phyloP scores from a whole-genome alignment of 1,140 invertebrate species.

The Anastrepha obliqua region DNA sequence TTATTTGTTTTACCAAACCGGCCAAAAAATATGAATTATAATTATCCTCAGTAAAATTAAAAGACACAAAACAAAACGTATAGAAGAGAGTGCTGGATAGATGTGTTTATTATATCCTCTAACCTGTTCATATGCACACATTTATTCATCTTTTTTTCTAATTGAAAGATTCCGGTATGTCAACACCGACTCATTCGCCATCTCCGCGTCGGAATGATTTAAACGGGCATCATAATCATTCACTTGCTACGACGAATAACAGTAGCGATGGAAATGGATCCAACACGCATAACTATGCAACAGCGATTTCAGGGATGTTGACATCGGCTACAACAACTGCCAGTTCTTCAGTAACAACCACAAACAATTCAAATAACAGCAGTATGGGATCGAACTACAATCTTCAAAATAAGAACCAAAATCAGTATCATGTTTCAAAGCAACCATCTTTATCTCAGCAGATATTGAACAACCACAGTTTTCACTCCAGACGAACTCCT shows the following conservation, averaged over 20 bases:
- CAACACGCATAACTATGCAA: slow-evolving; percentile 25
- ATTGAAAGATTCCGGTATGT: slow-evolving; percentile 62
- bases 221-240: slow-evolving; percentile 63
- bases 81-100: too few species aligned
- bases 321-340: slow-evolving; percentile 56
- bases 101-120: too few species aligned
- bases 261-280: slow-evolving; percentile 48
- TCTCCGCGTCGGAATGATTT: slow-evolving; percentile 68
- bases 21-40: background rate
- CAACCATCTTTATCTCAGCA: slow-evolving; percentile 21
- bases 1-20: too few species aligned
- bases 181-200: slow-evolving; percentile 69
- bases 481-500: slow-evolving; percentile 63
- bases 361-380: slow-evolving; percentile 1
- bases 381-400: background rate
- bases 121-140: background rate
- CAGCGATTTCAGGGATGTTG: background rate
- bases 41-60: too few species aligned
- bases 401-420: slow-evolving; percentile 14
- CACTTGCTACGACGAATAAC: slow-evolving; percentile 41
- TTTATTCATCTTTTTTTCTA: background rate
- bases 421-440: slow-evolving; percentile 20
- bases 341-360: slow-evolving; percentile 46
- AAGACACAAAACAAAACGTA: too few species aligned
- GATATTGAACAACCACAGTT: slow-evolving; percentile 59